Evolutionary conservation across 2,113 vertebrate species (phyloP).

Genomic region (Aramus guarauna): DNA sequence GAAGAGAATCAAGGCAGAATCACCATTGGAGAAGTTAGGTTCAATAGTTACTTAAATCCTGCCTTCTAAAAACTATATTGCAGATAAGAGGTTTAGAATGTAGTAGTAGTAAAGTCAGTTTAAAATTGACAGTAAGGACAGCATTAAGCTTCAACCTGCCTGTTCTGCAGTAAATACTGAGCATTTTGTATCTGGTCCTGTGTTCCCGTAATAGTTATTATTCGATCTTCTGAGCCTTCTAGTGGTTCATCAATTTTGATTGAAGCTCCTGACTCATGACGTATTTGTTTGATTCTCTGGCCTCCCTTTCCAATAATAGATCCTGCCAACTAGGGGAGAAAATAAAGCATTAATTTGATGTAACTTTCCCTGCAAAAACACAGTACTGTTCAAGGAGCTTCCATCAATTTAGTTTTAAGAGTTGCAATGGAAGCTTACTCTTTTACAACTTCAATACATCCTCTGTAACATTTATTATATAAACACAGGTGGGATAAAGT

Average conservation of each 20-base stretch:
- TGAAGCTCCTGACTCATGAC: conserved; percentile 92
- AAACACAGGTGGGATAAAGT: background rate
- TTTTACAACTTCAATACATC: background rate
- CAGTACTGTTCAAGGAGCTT: background rate
- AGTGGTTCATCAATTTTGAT: conserved; percentile 97
- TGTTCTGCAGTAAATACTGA: conserved; percentile 98
- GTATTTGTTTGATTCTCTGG: conserved; percentile 96
- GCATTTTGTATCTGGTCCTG: conserved; percentile 99
- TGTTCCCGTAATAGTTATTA: conserved; percentile 96
- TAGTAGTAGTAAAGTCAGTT: background rate
- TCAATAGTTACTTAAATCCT: conserved; percentile 54
- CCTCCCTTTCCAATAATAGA: conserved; percentile 98
- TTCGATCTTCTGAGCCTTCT: conserved; percentile 94
- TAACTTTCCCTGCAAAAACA: background rate
- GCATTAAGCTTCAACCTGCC: conserved; percentile 72
- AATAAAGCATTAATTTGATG: background rate
- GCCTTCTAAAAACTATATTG: conserved; percentile 56
- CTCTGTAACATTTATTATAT: background rate
- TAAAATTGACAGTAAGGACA: background rate
- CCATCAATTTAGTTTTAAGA: background rate
- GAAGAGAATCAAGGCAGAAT: conserved; percentile 69
- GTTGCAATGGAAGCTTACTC: background rate
- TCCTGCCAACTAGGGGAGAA: conserved; percentile 84
- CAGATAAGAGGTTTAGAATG: conserved; percentile 33
- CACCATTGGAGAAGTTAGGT: conserved; percentile 69